Evolutionary conservation across 2,113 vertebrate genomes (phyloP).

Genomic region (Oryzias celebensis): DNA sequence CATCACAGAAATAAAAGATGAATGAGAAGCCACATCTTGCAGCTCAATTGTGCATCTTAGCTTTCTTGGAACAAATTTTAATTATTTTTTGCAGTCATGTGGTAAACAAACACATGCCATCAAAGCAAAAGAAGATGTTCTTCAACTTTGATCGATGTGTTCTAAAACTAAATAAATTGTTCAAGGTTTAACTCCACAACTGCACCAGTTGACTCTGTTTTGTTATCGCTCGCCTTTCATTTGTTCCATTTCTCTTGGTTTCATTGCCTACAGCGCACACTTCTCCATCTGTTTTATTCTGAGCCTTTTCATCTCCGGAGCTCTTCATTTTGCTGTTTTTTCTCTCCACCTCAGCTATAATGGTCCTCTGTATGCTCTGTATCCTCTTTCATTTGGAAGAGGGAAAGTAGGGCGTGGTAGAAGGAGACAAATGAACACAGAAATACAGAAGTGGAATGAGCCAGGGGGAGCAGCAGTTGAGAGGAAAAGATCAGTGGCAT

Average conservation of each 20-base stretch:
- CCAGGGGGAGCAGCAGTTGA: constrained; percentile 6
- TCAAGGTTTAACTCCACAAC: constrained; percentile 30
- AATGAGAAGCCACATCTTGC: constrained; percentile 34
- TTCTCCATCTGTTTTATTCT: constrained; percentile 53
- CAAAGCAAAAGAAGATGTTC: constrained; percentile 1
- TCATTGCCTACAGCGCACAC: constrained; percentile 53
- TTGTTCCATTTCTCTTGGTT: constrained; percentile 43
- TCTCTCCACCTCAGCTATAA: constrained; percentile 30
- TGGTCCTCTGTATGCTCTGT: constrained; percentile 21
- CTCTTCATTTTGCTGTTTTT: constrained; percentile 10
- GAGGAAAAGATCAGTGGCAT: constrained; percentile 5
- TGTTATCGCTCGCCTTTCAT: constrained; percentile 30
- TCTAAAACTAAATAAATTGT: neutral
- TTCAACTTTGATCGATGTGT: constrained; percentile 10
- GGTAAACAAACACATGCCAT: constrained; percentile 9
- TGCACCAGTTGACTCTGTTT: constrained; percentile 22
- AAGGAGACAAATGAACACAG: constrained; percentile 6
- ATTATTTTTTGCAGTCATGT: constrained; percentile 1
- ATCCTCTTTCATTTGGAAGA: constrained; percentile 2
- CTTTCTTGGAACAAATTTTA: constrained; percentile 10
- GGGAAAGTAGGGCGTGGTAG: constrained; percentile 9
- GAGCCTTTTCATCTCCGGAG: constrained; percentile 27
- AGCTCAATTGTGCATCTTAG: constrained; percentile 34
- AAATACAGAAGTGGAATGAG: constrained; percentile 13
- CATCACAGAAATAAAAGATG: constrained; percentile 18